Evolutionary conservation across 2,888 invertebrate species (phyloP).

Genomic region (Rhimphoctona megacephalus): DNA sequence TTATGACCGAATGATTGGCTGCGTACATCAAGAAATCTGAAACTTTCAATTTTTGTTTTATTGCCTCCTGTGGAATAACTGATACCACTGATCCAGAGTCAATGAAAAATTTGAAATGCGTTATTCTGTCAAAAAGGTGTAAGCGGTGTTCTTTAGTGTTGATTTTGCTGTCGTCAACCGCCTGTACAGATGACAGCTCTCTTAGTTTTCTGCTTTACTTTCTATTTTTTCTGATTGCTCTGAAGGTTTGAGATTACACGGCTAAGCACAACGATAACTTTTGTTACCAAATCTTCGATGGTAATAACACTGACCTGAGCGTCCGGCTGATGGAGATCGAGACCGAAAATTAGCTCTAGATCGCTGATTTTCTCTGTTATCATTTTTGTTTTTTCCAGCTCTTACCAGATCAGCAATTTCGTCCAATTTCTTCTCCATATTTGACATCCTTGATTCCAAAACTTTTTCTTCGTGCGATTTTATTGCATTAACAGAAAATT

Average conservation of each 20-base stretch:
- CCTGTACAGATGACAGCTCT: background rate
- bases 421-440: background rate
- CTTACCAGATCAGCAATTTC: background rate
- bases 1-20: background rate
- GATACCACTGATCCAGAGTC: background rate
- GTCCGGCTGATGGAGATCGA: background rate
- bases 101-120: background rate
- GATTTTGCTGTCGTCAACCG: background rate
- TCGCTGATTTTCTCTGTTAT: background rate
- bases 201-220: background rate
- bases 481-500: background rate
- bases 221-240: background rate
- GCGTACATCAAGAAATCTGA: background rate
- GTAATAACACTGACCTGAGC: background rate
- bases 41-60: too few species aligned
- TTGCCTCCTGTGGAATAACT: too few species aligned
- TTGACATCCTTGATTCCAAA: background rate
- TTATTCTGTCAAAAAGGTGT: background rate
- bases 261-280: background rate
- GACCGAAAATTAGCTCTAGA: background rate
- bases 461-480: background rate
- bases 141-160: background rate
- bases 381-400: background rate
- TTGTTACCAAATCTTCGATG: background rate
- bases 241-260: background rate